Evolutionary conservation across 1,140 invertebrate species (phyloP).

Genomic region (Dysdera silvatica): DNA sequence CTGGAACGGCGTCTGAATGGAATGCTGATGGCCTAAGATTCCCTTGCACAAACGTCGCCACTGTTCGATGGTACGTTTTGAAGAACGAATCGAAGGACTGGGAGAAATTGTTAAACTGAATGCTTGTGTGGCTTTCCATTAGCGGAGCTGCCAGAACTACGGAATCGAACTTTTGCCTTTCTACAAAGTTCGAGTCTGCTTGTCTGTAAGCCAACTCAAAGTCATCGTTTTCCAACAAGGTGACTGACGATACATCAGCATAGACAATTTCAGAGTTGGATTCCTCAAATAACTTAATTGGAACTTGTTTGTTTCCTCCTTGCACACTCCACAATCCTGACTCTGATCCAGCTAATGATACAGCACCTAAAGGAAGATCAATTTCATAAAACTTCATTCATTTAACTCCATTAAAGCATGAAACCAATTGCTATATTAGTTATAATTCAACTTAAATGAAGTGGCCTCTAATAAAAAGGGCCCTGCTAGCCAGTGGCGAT

Average conservation of each 20-base stretch:
- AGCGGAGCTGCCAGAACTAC: slow-evolving; percentile 55
- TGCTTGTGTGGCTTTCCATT: slow-evolving; percentile 43
- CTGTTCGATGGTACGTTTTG: slow-evolving; percentile 51
- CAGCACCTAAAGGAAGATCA: slow-evolving; percentile 22
- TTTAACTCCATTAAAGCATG: no score
- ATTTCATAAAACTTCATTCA: no score
- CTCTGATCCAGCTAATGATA: slow-evolving; percentile 43
- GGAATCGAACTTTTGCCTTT: slow-evolving; percentile 48
- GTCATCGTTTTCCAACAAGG: slow-evolving; percentile 32
- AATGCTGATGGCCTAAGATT: slow-evolving; percentile 38
- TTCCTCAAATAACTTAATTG: slow-evolving; percentile 44
- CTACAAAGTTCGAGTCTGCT: neutral
- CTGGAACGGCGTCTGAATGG: slow-evolving; percentile 36
- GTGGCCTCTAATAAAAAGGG: no score
- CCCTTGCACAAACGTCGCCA: slow-evolving; percentile 54
- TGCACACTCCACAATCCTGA: slow-evolving; percentile 53
- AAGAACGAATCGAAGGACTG: slow-evolving; percentile 34
- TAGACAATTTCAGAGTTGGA: slow-evolving; percentile 43
- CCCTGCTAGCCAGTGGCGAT: no score
- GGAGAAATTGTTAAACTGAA: slow-evolving; percentile 46
- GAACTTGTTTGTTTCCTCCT: slow-evolving; percentile 55
- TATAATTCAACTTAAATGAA: no score
- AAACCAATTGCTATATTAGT: no score
- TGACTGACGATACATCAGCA: slow-evolving; percentile 39
- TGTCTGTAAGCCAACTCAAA: slow-evolving; percentile 15